phyloP scores from a whole-genome alignment of 1,140 invertebrate species.

The Drosophila tropicalis region DNA sequence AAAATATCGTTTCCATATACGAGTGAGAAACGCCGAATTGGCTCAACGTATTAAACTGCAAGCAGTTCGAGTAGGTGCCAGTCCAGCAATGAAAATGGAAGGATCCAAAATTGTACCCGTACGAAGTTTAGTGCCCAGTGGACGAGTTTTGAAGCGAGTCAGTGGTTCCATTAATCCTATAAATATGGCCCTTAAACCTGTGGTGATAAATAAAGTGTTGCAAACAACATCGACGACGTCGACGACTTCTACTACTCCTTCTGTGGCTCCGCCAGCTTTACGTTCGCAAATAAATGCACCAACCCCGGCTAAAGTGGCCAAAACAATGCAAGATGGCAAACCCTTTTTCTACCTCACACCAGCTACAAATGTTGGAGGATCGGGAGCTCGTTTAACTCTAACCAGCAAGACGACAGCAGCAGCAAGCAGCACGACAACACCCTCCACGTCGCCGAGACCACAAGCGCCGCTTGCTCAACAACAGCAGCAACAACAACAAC shows the following conservation, averaged over 20 bases:
- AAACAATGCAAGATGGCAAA: constrained; percentile 74
- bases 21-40: constrained; percentile 67
- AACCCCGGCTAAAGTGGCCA: constrained; percentile 71
- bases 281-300: constrained; percentile 64
- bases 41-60: constrained; percentile 72
- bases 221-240: constrained; percentile 19
- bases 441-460: constrained; percentile 18
- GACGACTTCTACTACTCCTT: constrained; percentile 7
- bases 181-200: constrained; percentile 67
- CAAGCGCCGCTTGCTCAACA: constrained; percentile 19
- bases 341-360: constrained; percentile 77
- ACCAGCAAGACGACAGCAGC: constrained; percentile 65
- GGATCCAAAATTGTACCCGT: constrained; percentile 74
- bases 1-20: constrained; percentile 80
- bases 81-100: constrained; percentile 80
- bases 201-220: constrained; percentile 65
- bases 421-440: neutral
- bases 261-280: constrained; percentile 45
- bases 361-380: constrained; percentile 70
- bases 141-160: constrained; percentile 65
- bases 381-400: constrained; percentile 75
- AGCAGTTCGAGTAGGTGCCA: constrained; percentile 75
- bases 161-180: constrained; percentile 70
- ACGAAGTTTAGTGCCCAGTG: constrained; percentile 53
- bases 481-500: constrained; percentile 50